Base-by-base conservation (phyloP, 2,797 vertebrate genomes). In the Salarias fasciatus region DNA sequence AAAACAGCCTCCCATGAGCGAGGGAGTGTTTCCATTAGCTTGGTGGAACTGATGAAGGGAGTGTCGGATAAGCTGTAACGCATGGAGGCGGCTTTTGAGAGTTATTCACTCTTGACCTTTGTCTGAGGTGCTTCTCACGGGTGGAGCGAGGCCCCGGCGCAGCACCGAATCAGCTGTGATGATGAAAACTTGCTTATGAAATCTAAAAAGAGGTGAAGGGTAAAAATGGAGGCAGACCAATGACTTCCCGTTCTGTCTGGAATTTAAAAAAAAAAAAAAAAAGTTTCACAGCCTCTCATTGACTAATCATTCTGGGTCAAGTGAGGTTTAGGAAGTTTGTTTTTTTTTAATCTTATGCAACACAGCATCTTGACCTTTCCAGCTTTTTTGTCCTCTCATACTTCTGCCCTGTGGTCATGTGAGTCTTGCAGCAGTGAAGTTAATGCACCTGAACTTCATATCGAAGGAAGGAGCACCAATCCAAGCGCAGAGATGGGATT, bases 71-170 rank as follows among this genome's bases (percentile, higher is more conserved):
- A 72, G 44, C 40, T n/a, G 43, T 35, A 55, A 67, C 18, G 72
- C 65, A 46, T 8, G 1, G 5, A 1, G 4, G 43, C 55, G 54
- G 57, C 55, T 79, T 85, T 73, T 58, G 63, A 75, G 74, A 50
- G 54, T 58, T n/a, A n/a, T n/a, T 75, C 59, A 33, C 43, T 24
- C 69, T 42, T 72, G 78, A 85, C 79, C 84, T 82, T 53, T 68
- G 68, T 74, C 78, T 61, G 50, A 75, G 63, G 42, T 53, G 31
- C 50, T 67, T 72, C 66, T 79, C 48, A 30, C 0, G 3, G 29
- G 3, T 48, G 63, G 80, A 52, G 58, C 50, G 48, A 18, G 55
- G 52, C 46, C 2, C 2, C 2, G 13, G 42, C 78, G 71, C 74
- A 54, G 73, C 66, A 59, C 59, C 65, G 53, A 58, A 44, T 69